Evolutionary conservation across 1,140 invertebrate species (phyloP).

Genomic region (Scaptomyza graminum): DNA sequence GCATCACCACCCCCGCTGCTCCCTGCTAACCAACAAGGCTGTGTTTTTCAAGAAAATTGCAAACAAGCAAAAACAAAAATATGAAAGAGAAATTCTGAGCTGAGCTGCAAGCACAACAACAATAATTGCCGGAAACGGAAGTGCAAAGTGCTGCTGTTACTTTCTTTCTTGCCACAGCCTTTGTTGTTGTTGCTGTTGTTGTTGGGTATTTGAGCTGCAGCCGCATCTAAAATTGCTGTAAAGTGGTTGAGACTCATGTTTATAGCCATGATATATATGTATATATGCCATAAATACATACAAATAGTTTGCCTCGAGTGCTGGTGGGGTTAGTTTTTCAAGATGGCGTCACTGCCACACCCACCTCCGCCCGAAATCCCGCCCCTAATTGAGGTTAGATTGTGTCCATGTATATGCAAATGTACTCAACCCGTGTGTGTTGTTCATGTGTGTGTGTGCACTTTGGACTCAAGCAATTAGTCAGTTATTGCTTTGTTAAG

Average conservation of each 20-base stretch:
- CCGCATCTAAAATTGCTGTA: slow-evolving; percentile 56
- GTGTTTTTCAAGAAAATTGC: slow-evolving; percentile 46
- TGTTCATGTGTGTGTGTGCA: slow-evolving; percentile 26
- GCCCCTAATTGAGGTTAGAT: slow-evolving; percentile 65
- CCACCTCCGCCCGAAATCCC: too few species aligned
- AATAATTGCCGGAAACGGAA: slow-evolving; percentile 81
- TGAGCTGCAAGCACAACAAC: slow-evolving; percentile 20
- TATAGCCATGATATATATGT: slow-evolving; percentile 35
- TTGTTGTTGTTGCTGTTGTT: slow-evolving; percentile 22
- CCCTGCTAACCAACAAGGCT: background rate
- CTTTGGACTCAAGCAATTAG: slow-evolving; percentile 71
- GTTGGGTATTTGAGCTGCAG: slow-evolving; percentile 21
- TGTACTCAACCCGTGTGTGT: slow-evolving; percentile 35
- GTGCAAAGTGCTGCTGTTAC: slow-evolving; percentile 74
- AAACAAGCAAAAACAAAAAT: too few species aligned
- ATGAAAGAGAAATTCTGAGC: slow-evolving; percentile 26
- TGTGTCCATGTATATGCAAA: slow-evolving; percentile 52
- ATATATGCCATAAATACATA: slow-evolving; percentile 42
- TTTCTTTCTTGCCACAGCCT: slow-evolving; percentile 20
- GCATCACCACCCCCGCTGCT: background rate
- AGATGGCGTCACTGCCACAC: slow-evolving; percentile 22
- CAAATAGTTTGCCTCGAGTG: slow-evolving; percentile 20
- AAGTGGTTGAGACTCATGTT: slow-evolving; percentile 51
- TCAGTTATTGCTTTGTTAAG: slow-evolving; percentile 68
- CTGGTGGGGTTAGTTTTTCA: slow-evolving; percentile 30